Evolutionary conservation across 2,888 invertebrate genomes (phyloP).

Genomic region (Diarsia brunnea): DNA sequence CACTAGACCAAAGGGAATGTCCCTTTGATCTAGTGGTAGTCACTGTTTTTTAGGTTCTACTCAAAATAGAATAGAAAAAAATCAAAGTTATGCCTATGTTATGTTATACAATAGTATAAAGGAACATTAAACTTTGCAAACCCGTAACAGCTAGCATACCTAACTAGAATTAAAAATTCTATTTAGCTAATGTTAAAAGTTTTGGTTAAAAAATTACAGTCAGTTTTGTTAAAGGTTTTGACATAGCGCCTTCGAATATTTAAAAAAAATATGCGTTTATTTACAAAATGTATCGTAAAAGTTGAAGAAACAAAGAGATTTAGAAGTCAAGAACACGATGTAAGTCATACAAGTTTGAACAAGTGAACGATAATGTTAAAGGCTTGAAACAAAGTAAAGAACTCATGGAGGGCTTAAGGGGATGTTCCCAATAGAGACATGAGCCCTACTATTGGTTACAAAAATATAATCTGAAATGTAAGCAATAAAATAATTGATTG

Average conservation of each 20-base stretch:
- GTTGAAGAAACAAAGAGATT: conserved; percentile 47
- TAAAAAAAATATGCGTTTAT: not conserved
- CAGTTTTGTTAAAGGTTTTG: conserved; percentile 21
- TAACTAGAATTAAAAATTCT: not conserved
- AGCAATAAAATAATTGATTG: too few relatives aligned
- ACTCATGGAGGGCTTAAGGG: conserved; percentile 69
- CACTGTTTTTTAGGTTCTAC: not conserved
- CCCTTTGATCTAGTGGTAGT: too few relatives aligned
- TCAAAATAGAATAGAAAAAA: not conserved
- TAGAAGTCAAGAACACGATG: conserved; percentile 40
- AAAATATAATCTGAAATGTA: not conserved
- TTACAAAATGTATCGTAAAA: conserved; percentile 3
- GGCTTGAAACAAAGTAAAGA: conserved; percentile 74
- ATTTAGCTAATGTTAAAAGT: conserved; percentile 24
- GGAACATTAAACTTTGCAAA: conserved; percentile 3
- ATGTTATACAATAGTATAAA: not conserved
- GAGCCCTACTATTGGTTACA: conserved; percentile 64
- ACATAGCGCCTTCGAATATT: not conserved
- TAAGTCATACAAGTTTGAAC: conserved; percentile 69
- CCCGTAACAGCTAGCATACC: not conserved
- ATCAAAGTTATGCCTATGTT: not conserved
- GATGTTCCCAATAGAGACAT: conserved; percentile 68
- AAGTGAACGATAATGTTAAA: conserved; percentile 70
- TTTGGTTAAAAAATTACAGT: conserved; percentile 30
- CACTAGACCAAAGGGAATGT: too few relatives aligned